Percentiles rank a stretch among this genome's conserved stretches.
Conservation (phyloP, 2,888 invertebrate species). For the Operophtera brumata region DNA sequence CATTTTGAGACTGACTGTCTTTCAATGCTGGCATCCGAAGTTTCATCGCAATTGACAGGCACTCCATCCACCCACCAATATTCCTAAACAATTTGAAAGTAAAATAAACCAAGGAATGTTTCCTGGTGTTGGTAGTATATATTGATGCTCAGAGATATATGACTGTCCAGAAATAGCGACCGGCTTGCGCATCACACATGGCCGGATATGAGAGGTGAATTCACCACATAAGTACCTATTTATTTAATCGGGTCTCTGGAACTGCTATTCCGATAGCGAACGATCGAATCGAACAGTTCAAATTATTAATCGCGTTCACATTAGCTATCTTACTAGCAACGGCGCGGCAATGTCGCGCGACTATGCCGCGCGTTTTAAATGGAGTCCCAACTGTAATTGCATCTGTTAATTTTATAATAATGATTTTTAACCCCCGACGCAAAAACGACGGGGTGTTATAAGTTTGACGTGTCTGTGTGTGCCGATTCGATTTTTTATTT, state of each 20-base stretch:
- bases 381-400: too few relatives aligned
- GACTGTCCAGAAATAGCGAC: conserved; percentile 23
- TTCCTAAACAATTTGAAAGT: conserved; percentile 4
- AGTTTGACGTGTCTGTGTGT: too few relatives aligned
- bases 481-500: too few relatives aligned
- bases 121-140: conserved; percentile 1
- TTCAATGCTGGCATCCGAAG: background rate
- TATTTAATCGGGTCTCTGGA: conserved; percentile 17
- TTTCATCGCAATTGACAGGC: conserved; percentile 12
- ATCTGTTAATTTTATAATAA: too few relatives aligned
- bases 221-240: conserved; percentile 7
- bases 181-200: conserved; percentile 12
- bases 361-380: too few relatives aligned
- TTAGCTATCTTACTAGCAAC: too few relatives aligned
- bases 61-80: conserved; percentile 6
- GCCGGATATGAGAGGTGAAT: conserved; percentile 29
- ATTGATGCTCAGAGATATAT: conserved; percentile 18
- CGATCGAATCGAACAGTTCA: too few relatives aligned
- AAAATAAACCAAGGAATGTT: conserved; percentile 11
- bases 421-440: too few relatives aligned
- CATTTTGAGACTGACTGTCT: conserved; percentile 17
- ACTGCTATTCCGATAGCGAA: too few relatives aligned
- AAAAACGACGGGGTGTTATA: too few relatives aligned
- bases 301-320: too few relatives aligned
- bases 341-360: too few relatives aligned